Evolutionary conservation across 2,888 invertebrate genomes (phyloP).

Genomic region (Melanophora roralis): DNA sequence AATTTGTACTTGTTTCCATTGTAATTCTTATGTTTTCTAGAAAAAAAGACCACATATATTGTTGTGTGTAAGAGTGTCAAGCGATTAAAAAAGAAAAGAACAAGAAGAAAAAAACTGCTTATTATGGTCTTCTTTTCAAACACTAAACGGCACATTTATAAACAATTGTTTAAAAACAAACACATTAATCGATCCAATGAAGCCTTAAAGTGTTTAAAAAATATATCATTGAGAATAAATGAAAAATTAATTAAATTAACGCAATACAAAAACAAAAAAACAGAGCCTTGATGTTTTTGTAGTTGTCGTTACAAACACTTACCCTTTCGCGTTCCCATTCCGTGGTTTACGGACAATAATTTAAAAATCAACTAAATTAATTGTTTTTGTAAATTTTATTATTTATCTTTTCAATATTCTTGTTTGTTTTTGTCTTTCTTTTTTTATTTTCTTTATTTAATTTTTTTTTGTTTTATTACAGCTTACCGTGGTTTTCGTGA

Average conservation of each 20-base stretch:
- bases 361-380: too few relatives aligned
- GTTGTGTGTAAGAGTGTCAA: conserved; percentile 13
- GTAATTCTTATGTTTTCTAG: neutral
- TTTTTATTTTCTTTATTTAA: conserved; percentile 30
- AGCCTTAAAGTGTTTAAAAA: conserved; percentile 68
- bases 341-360: neutral
- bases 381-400: conserved; percentile 17
- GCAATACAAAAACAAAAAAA: conserved; percentile 18
- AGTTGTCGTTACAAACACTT: conserved; percentile 1
- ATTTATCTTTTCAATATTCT: conserved; percentile 35
- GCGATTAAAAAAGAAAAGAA: conserved; percentile 14
- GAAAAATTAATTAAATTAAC: conserved; percentile 78
- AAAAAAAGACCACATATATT: neutral
- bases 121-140: conserved; percentile 20
- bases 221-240: conserved; percentile 73
- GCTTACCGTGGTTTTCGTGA: conserved; percentile 85
- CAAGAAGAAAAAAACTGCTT: conserved; percentile 41
- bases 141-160: conserved; percentile 6
- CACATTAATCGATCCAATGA: conserved; percentile 44
- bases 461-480: conserved; percentile 70
- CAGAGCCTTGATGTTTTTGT: conserved; percentile 46
- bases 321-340: neutral
- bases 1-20: neutral
- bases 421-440: conserved; percentile 3
- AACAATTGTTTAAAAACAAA: conserved; percentile 10